Evolutionary conservation across 1,140 invertebrate species (phyloP).

Genomic region (Ceratoteleas bidentatus): DNA sequence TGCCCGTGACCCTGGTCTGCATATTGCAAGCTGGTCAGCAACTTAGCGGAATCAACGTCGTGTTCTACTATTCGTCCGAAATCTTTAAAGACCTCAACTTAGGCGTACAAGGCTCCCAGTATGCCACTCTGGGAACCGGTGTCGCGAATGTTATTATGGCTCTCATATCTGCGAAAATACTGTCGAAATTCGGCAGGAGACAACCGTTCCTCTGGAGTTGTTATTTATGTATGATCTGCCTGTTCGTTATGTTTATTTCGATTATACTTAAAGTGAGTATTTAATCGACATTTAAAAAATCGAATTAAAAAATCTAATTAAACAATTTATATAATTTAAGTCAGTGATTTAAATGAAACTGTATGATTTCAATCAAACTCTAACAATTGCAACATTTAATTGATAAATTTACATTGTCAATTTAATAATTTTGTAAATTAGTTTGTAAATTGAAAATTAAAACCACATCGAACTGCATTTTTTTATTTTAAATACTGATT

Average conservation of each 20-base stretch:
- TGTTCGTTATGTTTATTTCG: slow-evolving; percentile 82
- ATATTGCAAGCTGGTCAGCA: slow-evolving; percentile 91
- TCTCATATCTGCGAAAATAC: slow-evolving; percentile 83
- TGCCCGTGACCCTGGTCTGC: slow-evolving; percentile 88
- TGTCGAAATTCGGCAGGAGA: slow-evolving; percentile 83
- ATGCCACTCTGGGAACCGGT: slow-evolving; percentile 88
- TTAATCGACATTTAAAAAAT: too few relatives aligned
- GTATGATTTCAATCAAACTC: too few relatives aligned
- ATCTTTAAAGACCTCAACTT: slow-evolving; percentile 87
- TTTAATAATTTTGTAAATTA: too few relatives aligned
- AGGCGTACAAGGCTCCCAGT: slow-evolving; percentile 80
- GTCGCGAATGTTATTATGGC: slow-evolving; percentile 87
- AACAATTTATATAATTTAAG: too few relatives aligned
- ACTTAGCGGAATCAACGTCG: slow-evolving; percentile 86
- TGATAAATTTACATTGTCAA: too few relatives aligned
- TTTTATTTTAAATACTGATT: too few relatives aligned
- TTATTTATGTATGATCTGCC: slow-evolving; percentile 79
- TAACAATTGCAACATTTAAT: too few relatives aligned
- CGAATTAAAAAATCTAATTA: too few relatives aligned
- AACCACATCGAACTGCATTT: too few relatives aligned
- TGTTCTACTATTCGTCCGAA: slow-evolving; percentile 90
- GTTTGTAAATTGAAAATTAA: too few relatives aligned
- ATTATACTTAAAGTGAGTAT: slow-evolving; percentile 84
- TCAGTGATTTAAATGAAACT: too few relatives aligned
- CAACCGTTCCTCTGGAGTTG: slow-evolving; percentile 83